phyloP scores from a whole-genome alignment of 2,888 invertebrate species.

The Hoplodrina blanda region DNA sequence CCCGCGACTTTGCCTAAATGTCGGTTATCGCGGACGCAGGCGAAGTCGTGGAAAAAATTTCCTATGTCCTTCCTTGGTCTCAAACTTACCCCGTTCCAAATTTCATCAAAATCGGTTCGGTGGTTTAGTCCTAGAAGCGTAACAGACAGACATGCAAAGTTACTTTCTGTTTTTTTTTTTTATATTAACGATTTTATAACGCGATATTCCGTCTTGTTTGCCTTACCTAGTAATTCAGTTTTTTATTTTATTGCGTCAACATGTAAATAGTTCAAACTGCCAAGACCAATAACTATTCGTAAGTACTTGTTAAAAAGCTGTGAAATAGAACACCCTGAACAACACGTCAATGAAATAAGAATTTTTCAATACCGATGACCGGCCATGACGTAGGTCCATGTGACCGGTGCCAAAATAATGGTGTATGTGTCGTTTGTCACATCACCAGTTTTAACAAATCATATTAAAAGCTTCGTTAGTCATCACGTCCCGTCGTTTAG shows the following conservation, averaged over 20 bases:
- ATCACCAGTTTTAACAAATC: slow-evolving; percentile 46
- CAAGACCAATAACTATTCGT: background rate
- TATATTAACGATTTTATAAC: too few species aligned
- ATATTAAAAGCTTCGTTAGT: slow-evolving; percentile 34
- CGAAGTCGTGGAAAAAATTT: too few species aligned
- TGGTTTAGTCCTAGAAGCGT: too few species aligned
- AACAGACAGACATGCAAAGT: too few species aligned
- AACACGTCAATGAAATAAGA: slow-evolving; percentile 54
- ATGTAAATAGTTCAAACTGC: background rate
- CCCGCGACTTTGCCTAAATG: too few species aligned
- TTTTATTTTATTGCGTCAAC: background rate
- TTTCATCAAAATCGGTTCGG: too few species aligned
- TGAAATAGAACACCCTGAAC: slow-evolving; percentile 31
- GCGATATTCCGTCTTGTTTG: too few species aligned
- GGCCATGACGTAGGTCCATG: slow-evolving; percentile 59
- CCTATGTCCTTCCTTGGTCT: too few species aligned
- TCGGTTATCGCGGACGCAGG: too few species aligned
- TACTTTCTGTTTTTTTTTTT: too few species aligned
- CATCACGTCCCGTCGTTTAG: slow-evolving; percentile 30
- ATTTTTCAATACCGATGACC: slow-evolving; percentile 65
- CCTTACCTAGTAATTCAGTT: too few species aligned
- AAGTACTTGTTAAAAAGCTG: slow-evolving; percentile 9
- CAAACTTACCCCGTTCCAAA: too few species aligned
- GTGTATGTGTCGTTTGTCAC: slow-evolving; percentile 48
- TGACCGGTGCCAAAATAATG: slow-evolving; percentile 58